A percentile compares a stretch with the other conserved stretches of the same genome.
Conservation (phyloP, 2,888 invertebrate genomes). For the Eupithecia centaureata region DNA sequence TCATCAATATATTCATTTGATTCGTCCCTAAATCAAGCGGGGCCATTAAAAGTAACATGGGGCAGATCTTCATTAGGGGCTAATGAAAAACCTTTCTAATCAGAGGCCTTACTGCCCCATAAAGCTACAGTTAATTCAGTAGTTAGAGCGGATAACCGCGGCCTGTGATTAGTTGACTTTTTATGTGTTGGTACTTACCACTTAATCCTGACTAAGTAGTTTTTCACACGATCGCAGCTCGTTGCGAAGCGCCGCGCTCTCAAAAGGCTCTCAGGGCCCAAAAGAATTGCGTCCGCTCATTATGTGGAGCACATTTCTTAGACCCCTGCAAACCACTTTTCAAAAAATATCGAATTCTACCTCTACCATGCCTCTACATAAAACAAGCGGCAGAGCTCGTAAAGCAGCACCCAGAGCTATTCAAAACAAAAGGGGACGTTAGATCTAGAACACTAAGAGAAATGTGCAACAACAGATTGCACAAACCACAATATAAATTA, state of each 20-base stretch:
- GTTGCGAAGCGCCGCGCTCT: background rate
- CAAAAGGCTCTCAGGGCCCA: too few species aligned
- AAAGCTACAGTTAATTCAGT: slow-evolving; percentile 23
- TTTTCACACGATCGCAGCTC: background rate
- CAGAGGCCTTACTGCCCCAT: slow-evolving; percentile 19
- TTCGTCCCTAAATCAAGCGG: background rate
- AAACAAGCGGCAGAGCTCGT: too few species aligned
- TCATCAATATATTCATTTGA: background rate
- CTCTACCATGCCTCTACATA: too few species aligned
- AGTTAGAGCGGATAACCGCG: background rate
- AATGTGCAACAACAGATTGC: too few species aligned
- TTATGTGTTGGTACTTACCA: background rate
- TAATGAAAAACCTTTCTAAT: slow-evolving; percentile 27
- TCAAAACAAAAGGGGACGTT: too few species aligned
- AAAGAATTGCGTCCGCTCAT: too few species aligned
- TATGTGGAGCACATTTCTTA: too few species aligned
- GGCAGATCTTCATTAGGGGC: slow-evolving; percentile 4
- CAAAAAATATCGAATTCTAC: too few species aligned
- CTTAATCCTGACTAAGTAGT: background rate
- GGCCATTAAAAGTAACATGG: slow-evolving; percentile 1
- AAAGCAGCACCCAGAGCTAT: too few species aligned
- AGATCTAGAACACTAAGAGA: too few species aligned
- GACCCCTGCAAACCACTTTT: too few species aligned
- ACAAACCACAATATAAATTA: too few species aligned
- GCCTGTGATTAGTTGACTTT: background rate